Evolutionary conservation across 23 tunicate genomes (phyloP).

Genomic region (Halocynthia roretzi): DNA sequence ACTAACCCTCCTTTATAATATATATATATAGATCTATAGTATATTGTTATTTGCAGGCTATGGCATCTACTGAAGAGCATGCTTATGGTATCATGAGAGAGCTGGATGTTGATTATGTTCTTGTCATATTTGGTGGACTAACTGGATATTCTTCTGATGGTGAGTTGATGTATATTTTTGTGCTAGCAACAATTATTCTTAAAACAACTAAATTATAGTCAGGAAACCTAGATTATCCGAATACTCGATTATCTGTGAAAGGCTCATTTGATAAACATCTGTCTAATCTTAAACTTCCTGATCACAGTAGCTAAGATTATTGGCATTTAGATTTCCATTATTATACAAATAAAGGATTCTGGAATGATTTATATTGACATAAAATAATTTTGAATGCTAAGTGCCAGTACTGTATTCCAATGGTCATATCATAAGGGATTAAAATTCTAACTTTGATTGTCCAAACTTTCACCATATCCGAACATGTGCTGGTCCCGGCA

Average conservation of each 20-base stretch:
- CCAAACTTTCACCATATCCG: too few relatives aligned
- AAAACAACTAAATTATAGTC: not conserved
- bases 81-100: constrained; percentile 97
- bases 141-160: constrained; percentile 98
- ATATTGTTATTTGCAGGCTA: constrained; percentile 38
- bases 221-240: not conserved
- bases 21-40: too few relatives aligned
- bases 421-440: too few relatives aligned
- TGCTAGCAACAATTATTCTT: not conserved
- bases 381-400: too few relatives aligned
- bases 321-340: not conserved
- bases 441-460: too few relatives aligned
- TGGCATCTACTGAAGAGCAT: constrained; percentile 94
- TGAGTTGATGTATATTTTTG: constrained; percentile 14
- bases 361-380: too few relatives aligned
- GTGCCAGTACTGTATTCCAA: too few relatives aligned
- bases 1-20: too few relatives aligned
- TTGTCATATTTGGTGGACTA: constrained; percentile 96
- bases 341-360: not conserved
- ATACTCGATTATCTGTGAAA: too few relatives aligned
- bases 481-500: too few relatives aligned
- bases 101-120: constrained; percentile 98
- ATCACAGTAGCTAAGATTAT: not conserved
- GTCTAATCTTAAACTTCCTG: not conserved
- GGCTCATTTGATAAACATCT: too few relatives aligned